Evolutionary conservation across 2,113 vertebrate species (phyloP), one percentile per base, ranked within the genome.

Genomic region (Loxodonta africana): DNA sequence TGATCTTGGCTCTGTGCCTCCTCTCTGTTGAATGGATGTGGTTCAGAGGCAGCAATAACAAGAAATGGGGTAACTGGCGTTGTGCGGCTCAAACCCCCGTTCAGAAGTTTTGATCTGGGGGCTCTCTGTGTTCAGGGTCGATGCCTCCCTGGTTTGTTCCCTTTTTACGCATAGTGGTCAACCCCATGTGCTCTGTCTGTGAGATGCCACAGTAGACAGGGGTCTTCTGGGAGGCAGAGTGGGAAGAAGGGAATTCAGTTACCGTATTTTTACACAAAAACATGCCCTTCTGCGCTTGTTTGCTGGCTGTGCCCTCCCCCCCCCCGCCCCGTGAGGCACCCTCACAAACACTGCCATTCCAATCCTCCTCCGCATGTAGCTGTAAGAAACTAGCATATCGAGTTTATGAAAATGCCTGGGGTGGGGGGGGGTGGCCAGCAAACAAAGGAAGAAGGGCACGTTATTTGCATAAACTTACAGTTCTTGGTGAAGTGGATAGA

Each of bases 1-100:
- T 62, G 80, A 81, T 96, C 96, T 96, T 93, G 41, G 78, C 95
- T 92, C 77, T 57, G 6, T 97, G 63, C 71, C 60, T 83, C 81
- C 60, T 92, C 97, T 90, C 92, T 90, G 97, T 96, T 88, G 95
- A 53, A 0, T 83, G 46, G 67, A 18, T 15, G 20, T 48, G 60
- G 97, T 41, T 11, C 67, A 57, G 92, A n/a, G 25, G 60, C 86
- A 71, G 57, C 25, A 95, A 89, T 90, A 96, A 88, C 12, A 88
- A 92, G 26, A 87, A 73, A 86, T 88, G 12, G 80, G 2, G 18
- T 53, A 76, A 48, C 2, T 12, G 46, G 73, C 62, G 18, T 92
- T 23, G 6, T 85, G 65, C 48, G 86, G 33, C 71, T 91, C 63
- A 69, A 21, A 26, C 4, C 60, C 71, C 65, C 96, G n/a, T 11